Evolutionary conservation across 2,797 vertebrate genomes (phyloP), one percentile per base, ranked within the genome.

Genomic region (Alosa sapidissima): DNA sequence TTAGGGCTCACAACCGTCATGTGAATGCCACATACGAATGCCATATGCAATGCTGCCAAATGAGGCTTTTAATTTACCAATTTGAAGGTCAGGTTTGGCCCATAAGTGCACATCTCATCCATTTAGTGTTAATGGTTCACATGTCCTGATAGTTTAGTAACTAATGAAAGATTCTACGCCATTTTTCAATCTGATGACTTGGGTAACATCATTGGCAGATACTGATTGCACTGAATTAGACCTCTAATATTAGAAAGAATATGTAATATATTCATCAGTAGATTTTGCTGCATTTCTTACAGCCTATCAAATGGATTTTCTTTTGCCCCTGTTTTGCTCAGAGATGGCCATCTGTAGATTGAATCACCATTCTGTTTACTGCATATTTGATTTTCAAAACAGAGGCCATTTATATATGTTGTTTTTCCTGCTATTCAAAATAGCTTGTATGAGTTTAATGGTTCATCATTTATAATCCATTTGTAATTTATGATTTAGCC

Each of bases 41-140:
- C 81, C 58, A 51, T 81, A 48, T 84, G 85, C 83, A 85, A 83
- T 83, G 48, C 28, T 8, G 68, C 82, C 83, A 84, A 90, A 87
- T 84, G 82, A 84, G 81, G 72, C 84, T 86, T 85, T 89, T 87
- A 83, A 91, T 86, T 85, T 85, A 84, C 13, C 84, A 86, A 85
- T 84, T 83, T 81, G 86, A 87, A 86, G 81, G 87, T 87, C 82
- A 84, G 83, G 65, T 85, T 88, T 82, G 62, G 85, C 41, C 82
- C 82, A 81, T 28, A 86, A 87, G 75, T 45, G 54, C 60, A 85
- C 83, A 87, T 84, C 83, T 81, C 60, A 33, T 84, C 81, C 81
- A 75, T 88, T 88, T 89, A 83, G 65, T 83, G 65, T 83, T 54
- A 58, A 81, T 85, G 83, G 84, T 84, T 89, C 85, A 21, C 68